Evolutionary conservation across 1,140 invertebrate genomes (phyloP), one percentile per base, ranked within the genome.

Genomic region (Eupristina koningsbergeri): DNA sequence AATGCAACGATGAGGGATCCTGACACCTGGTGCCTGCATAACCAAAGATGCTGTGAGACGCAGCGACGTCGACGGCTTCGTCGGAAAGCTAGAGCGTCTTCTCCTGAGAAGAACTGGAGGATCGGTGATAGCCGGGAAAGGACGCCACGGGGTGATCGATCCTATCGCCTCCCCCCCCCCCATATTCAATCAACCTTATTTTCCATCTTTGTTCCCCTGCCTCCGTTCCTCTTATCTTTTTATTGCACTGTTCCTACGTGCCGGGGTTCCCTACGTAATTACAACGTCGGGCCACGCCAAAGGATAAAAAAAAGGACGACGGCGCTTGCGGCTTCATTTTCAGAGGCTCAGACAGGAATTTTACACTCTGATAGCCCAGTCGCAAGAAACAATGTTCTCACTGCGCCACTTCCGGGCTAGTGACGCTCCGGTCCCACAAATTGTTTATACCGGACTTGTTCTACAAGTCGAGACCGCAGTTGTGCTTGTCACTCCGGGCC

Each of bases 391-490:
- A 61, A 77, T 77, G 31, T 39, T 34, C 19, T 29, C n/a, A 63
- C 86, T 81, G 88, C 88, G 89, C 88, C 86, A 89, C 87, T 90
- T 91, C 89, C 90, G 89, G 89, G 83, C 87, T 87, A 88, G 89
- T 88, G 89, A 90, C 41, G 63, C 53, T 58, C n/a, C 31, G 47
- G 17, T 39, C 31, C 19, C 19, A 34, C 34, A 17, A 39, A 39
- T 41, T 41, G 41, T 17, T 71, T 71, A n/a, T 26, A 17, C 34
- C 64, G 17, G 15, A 36, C 0, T 67, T 22, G 5, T 63, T 7
- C 26, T 13, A 7, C 58, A n/a, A 7, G 13, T 5, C 9, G 3
- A n/a, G 58, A 5, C 5, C 13, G 29, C 13, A n/a, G 13, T 63
- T 1, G 26, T 7, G 58, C 26, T 63, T 63, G 26, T 63, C 58